phyloP scores from a whole-genome alignment of 2,113 vertebrate species.

The Anolis carolinensis region DNA sequence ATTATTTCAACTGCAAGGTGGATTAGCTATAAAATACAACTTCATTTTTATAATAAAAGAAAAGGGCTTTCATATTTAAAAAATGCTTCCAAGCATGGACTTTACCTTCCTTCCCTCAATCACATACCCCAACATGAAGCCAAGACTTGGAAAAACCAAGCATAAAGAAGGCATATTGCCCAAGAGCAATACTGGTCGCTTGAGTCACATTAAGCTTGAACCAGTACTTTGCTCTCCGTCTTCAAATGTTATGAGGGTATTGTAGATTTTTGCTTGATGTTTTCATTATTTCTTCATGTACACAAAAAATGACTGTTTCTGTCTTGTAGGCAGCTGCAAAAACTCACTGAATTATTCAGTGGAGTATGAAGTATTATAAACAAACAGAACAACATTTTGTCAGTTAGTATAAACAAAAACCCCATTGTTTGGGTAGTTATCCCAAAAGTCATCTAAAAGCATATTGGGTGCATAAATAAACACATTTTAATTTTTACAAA shows the following conservation, averaged over 20 bases:
- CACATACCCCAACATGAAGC: no score
- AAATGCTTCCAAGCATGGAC: no score
- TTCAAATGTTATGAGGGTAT: no score
- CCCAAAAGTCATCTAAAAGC: background rate
- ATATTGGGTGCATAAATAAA: slow-evolving; percentile 3
- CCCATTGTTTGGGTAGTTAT: background rate
- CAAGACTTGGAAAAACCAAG: background rate
- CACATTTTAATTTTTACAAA: background rate
- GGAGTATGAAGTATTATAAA: background rate
- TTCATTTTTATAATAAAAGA: no score
- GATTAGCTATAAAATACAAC: no score
- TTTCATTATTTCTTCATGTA: background rate
- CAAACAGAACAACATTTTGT: background rate
- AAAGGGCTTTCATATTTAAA: no score
- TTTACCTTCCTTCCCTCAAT: no score
- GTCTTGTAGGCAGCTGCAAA: background rate
- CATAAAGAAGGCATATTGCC: background rate
- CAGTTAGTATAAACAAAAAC: background rate
- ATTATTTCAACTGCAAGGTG: no score
- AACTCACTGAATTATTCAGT: background rate
- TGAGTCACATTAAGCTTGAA: background rate
- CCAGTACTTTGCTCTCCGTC: background rate
- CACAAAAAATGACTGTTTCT: background rate
- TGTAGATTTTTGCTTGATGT: background rate
- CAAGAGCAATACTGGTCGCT: background rate